These are phyloP conservation scores for Apostichopus parvimensis DNA, from an alignment of 35 echinoderm and acorn worm genomes.

Conservation along the genomic window DNA sequence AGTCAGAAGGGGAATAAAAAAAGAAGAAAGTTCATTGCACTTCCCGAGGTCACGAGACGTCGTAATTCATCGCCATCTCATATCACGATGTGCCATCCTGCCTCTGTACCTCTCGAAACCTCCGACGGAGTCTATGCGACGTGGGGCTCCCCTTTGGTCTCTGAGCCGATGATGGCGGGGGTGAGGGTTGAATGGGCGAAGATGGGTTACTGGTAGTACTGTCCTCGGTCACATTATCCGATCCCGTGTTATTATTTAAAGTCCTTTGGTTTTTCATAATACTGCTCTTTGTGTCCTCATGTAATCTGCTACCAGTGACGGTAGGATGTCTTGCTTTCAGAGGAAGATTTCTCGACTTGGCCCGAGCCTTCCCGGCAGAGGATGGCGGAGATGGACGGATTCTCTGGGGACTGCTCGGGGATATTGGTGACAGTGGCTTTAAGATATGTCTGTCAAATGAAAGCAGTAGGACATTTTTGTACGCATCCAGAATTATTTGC, in stretches of 20 bases:
- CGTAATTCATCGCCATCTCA: not conserved
- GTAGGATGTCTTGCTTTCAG: not conserved
- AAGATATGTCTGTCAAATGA: not conserved
- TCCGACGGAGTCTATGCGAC: not conserved
- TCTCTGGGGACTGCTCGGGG: not conserved
- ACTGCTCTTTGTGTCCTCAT: not conserved
- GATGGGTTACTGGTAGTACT: not conserved
- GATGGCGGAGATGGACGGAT: conserved; percentile 28
- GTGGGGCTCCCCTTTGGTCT: conserved; percentile 11
- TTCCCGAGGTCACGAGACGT: not conserved
- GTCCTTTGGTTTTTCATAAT: not conserved
- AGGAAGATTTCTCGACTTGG: not conserved
- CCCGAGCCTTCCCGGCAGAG: not conserved
- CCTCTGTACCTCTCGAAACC: not conserved
- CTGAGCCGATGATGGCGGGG: not conserved
- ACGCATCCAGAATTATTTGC: too few relatives aligned
- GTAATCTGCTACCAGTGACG: not conserved
- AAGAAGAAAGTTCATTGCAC: not conserved
- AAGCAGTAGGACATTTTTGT: too few relatives aligned
- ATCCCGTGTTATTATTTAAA: not conserved
- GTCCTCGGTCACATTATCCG: not conserved
- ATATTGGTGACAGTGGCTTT: conserved; percentile 23
- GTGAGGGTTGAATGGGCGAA: not conserved
- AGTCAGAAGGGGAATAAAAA: not conserved
- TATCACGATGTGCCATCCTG: not conserved